A percentile compares a stretch with the other conserved stretches of the same genome.
phyloP scores from a whole-genome alignment of 2,113 vertebrate genomes.

The Callospermophilus lateralis region DNA sequence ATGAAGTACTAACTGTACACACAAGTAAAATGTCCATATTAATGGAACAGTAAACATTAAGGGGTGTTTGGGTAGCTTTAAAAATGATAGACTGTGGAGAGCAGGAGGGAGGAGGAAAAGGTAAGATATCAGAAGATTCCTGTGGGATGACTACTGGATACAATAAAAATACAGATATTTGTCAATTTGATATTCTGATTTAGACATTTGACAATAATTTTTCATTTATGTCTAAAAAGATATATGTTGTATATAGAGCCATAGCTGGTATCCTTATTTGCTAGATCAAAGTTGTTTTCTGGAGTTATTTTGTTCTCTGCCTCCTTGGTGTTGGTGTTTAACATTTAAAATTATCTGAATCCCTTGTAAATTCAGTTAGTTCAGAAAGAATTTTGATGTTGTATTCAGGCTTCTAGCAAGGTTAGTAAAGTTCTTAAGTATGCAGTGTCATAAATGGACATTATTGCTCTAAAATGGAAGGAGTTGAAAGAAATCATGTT shows the following conservation, averaged over 20 bases:
- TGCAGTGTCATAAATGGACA: not conserved
- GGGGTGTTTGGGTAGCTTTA: not conserved
- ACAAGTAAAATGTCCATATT: not conserved
- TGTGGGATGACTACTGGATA: fast-evolving
- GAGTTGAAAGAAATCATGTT: not conserved
- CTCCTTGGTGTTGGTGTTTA: not conserved
- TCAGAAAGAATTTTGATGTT: not conserved
- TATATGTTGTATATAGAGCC: not conserved
- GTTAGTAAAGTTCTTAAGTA: not conserved
- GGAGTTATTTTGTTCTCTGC: not conserved
- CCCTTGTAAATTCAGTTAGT: not conserved
- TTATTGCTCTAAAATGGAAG: not conserved
- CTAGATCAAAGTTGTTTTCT: not conserved
- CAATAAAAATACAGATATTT: not conserved
- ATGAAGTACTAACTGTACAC: not conserved
- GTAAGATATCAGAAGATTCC: not conserved
- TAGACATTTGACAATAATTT: not conserved
- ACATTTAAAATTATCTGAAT: not conserved
- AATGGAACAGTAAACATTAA: not conserved
- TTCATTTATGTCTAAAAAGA: not conserved
- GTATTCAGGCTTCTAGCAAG: not conserved
- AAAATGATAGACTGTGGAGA: not conserved
- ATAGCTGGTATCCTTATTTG: not conserved
- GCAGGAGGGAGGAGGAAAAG: not conserved
- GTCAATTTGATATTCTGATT: not conserved